Conservation (phyloP, 2,797 vertebrate species). For the Rallus crepitans region DNA sequence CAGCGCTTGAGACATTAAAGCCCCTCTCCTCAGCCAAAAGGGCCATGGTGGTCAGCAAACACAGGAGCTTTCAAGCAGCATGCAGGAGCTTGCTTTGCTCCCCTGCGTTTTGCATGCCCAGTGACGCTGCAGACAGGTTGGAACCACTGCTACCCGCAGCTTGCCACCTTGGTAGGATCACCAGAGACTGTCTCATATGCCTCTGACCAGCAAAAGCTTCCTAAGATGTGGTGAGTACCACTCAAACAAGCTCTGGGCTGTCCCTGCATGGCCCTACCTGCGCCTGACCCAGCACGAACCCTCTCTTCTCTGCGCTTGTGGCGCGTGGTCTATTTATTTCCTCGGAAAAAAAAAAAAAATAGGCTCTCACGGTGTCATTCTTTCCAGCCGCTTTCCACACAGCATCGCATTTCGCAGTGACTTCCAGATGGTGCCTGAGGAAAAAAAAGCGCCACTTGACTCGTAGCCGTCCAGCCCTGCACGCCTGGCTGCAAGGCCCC, state of each 20-base stretch:
- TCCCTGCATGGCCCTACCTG: conserved; percentile 66
- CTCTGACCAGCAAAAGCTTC: not conserved
- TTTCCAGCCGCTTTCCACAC: conserved; percentile 76
- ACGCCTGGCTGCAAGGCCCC: not conserved
- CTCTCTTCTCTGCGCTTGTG: not conserved
- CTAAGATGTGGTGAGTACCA: not conserved
- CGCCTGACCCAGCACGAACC: not conserved
- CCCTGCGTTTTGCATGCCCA: not conserved
- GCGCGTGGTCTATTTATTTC: conserved; percentile 72
- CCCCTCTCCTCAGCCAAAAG: not conserved
- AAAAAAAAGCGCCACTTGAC: not conserved
- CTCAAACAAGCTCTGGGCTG: not conserved
- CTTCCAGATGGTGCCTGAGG: conserved; percentile 65
- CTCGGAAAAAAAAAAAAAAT: conserved; percentile 37
- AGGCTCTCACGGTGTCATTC: conserved; percentile 67
- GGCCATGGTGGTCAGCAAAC: not conserved
- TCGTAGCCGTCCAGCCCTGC: not conserved
- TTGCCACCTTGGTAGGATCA: not conserved
- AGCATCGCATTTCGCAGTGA: conserved; percentile 64
- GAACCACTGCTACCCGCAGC: not conserved
- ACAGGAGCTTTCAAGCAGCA: not conserved
- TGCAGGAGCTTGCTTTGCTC: not conserved
- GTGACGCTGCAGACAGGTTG: not conserved
- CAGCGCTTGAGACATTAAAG: not conserved
- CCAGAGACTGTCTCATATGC: not conserved